Base-by-base conservation (phyloP, 2,888 invertebrate species). In the Coecobrya sp. region DNA sequence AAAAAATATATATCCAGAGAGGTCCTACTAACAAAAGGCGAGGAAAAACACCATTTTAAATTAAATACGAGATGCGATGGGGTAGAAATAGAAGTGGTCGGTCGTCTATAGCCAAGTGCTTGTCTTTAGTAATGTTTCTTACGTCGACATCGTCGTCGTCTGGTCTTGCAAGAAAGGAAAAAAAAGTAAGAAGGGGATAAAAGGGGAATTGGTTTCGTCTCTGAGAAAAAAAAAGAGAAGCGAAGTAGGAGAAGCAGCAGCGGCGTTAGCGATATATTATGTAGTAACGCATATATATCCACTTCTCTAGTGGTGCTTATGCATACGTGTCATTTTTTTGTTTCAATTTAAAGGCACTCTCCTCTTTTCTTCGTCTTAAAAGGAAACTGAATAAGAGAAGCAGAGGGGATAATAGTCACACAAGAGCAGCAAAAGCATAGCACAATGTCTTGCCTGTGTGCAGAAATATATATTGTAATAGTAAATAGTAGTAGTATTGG, bases 321-420 rank as follows among this genome's bases (percentile, higher is more conserved):
- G 89, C 82, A 55, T 89, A 89, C 89, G 82, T 89, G 89, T 89
- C 89, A 89, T 89, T 89, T 82, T 76, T 73, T 76, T 73, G n/a
- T 73, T 73, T 73, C 36, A 73, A 73, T 76, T 73, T 36, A 73
- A 73, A 73, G 68, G 68, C 36, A 36, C 19, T 73, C 68, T 42
- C 70, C 36, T n/a, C 36, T 16, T 55, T 25, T 65, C 27, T 25
- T 59, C n/a, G 86, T 25, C 52, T 65, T 79, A 45, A 82, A 89
- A 52, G 55, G 81, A 89, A 82, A 27, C 36, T 25, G 65, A 73
- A 52, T 42, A 59, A 59, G n/a, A 49, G n/a, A n/a, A n/a, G n/a
- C n/a, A 76, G 65, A 87, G 16, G 42, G 22, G 19, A 59, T 27
- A 59, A 36, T 27, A 19, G 81, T 30, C 19, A 27, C 27, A 52